Percentiles rank a stretch among this genome's conserved stretches.
These are phyloP conservation scores for Tricholauxania praeusta DNA, from an alignment of 2,888 invertebrate genomes.

Conservation along the genomic window DNA sequence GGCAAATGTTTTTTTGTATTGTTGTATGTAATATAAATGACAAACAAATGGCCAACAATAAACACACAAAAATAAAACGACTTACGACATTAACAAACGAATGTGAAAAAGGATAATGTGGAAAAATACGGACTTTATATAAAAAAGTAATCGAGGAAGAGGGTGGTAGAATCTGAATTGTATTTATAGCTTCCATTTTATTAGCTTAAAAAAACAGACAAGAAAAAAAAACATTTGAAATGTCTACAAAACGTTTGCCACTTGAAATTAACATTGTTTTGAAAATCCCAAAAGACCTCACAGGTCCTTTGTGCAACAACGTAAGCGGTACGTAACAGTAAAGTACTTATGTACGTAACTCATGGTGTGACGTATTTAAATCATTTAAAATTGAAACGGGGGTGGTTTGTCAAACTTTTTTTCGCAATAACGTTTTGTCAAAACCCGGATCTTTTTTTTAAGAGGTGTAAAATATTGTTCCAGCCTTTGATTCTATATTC, in stretches of 20 bases:
- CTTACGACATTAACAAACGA: slow-evolving; percentile 56
- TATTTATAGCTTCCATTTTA: slow-evolving; percentile 25
- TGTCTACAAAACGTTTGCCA: neutral
- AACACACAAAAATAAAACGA: slow-evolving; percentile 46
- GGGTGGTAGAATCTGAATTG: neutral
- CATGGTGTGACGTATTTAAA: slow-evolving; percentile 41
- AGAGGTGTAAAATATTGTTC: slow-evolving; percentile 35
- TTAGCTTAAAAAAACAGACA: slow-evolving; percentile 17
- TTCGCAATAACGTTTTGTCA: neutral
- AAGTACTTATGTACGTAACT: too few relatives aligned
- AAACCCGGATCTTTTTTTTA: neutral
- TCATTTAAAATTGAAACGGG: slow-evolving; percentile 59
- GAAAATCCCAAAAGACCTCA: slow-evolving; percentile 16
- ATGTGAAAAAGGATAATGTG: slow-evolving; percentile 49
- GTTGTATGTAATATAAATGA: slow-evolving; percentile 58
- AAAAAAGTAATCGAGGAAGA: neutral
- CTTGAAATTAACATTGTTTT: slow-evolving; percentile 22
- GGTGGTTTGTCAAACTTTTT: neutral
- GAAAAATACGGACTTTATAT: neutral
- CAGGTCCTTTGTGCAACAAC: too few relatives aligned
- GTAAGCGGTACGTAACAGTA: too few relatives aligned
- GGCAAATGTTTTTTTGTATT: slow-evolving; percentile 52
- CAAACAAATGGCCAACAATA: slow-evolving; percentile 47
- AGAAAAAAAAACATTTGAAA: neutral
- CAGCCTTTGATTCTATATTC: slow-evolving; percentile 27